Evolutionary conservation across 2,113 vertebrate genomes (phyloP).

Genomic region (Tachysurus fulvidraco): DNA sequence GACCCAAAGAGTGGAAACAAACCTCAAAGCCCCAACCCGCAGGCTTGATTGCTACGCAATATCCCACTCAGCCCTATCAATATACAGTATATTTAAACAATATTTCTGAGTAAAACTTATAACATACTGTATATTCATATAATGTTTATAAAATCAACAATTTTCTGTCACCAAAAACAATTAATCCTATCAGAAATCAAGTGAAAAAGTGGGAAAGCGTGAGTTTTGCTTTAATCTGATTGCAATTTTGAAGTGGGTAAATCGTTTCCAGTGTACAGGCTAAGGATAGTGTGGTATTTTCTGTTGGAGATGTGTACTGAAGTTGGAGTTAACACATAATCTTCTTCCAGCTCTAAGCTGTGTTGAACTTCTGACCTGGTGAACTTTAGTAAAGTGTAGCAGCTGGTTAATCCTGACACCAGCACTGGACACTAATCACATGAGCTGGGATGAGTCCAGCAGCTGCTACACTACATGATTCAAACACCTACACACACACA

Average conservation of each 20-base stretch:
- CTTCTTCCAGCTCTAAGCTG: conserved; percentile 12
- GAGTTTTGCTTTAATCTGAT: background rate
- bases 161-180: too few species aligned
- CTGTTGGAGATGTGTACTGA: background rate
- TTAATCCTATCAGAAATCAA: background rate
- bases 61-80: too few species aligned
- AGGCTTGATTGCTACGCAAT: too few species aligned
- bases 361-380: conserved; percentile 45
- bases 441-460: conserved; percentile 44
- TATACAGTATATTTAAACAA: background rate
- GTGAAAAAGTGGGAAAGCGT: background rate
- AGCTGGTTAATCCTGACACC: conserved; percentile 44
- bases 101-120: background rate
- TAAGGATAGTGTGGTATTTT: background rate
- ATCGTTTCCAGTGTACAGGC: background rate
- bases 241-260: background rate
- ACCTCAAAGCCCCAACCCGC: too few species aligned
- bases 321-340: conserved; percentile 16
- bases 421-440: conserved; percentile 49
- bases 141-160: background rate
- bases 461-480: conserved; percentile 26
- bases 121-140: background rate
- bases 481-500: conserved; percentile 11
- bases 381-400: conserved; percentile 49
- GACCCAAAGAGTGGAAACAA: too few species aligned